Conservation (phyloP, 2,797 vertebrate genomes). For the Argentina silus region DNA sequence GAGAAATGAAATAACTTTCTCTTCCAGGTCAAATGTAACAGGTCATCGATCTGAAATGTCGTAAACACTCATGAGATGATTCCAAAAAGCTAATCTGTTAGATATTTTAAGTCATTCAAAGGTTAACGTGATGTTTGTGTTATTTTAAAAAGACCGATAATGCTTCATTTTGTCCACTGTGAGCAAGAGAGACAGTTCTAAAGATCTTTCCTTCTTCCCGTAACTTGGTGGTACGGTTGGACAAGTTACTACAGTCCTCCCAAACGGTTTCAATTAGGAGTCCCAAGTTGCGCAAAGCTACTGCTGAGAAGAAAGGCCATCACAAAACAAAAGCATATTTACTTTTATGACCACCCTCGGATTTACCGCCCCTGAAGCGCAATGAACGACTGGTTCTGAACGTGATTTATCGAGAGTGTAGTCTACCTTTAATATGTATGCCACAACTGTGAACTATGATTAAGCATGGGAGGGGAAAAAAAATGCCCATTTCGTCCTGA, state of each 20-base stretch:
- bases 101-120: conserved; percentile 12
- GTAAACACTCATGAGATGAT: conserved; percentile 33
- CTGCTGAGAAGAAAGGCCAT: conserved; percentile 23
- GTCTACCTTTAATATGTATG: conserved; percentile 44
- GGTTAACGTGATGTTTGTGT: not conserved
- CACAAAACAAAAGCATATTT: conserved; percentile 23
- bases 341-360: conserved; percentile 5
- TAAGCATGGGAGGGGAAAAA: conserved; percentile 15
- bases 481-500: conserved; percentile 1
- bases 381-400: conserved; percentile 40
- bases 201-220: conserved; percentile 23
- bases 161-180: conserved; percentile 30
- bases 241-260: conserved; percentile 24
- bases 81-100: conserved; percentile 13
- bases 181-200: not conserved
- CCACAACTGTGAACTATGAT: conserved; percentile 35
- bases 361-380: not conserved
- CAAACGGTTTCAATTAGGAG: conserved; percentile 65
- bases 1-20: conserved; percentile 37
- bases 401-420: conserved; percentile 50
- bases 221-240: conserved; percentile 18
- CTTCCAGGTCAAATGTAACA: conserved; percentile 40
- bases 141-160: conserved; percentile 33
- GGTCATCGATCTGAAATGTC: conserved; percentile 22
- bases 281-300: conserved; percentile 40